A percentile compares a stretch with the other conserved stretches of the same genome.
phyloP scores from a whole-genome alignment of 2,797 vertebrate genomes.

The Sebastiscus tertius region DNA sequence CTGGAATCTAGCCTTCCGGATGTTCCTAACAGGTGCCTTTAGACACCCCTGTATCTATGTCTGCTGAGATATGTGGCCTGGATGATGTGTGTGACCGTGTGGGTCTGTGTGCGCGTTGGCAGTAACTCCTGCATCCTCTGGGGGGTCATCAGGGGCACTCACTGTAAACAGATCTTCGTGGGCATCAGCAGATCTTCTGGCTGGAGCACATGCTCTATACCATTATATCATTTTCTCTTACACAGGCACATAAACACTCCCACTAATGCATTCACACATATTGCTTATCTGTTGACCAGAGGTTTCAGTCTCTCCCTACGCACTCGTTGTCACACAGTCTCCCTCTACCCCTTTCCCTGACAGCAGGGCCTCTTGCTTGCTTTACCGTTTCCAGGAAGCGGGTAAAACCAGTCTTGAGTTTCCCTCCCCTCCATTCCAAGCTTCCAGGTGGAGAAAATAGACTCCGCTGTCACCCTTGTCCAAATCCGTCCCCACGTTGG shows the following conservation, averaged over 20 bases:
- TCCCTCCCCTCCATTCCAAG: slow-evolving; percentile 72
- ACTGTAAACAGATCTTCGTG: slow-evolving; percentile 80
- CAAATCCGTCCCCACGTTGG: slow-evolving; percentile 77
- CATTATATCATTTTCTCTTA: slow-evolving; percentile 59
- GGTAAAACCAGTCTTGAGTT: slow-evolving; percentile 82
- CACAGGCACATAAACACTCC: slow-evolving; percentile 48
- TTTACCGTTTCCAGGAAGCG: slow-evolving; percentile 80
- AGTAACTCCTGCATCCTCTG: slow-evolving; percentile 63
- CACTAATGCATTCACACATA: slow-evolving; percentile 49
- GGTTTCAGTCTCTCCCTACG: slow-evolving; percentile 10
- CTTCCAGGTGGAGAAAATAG: slow-evolving; percentile 85
- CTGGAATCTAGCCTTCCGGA: slow-evolving; percentile 56
- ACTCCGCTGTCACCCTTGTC: slow-evolving; percentile 75
- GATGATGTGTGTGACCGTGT: slow-evolving; percentile 31
- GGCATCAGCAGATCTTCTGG: slow-evolving; percentile 71
- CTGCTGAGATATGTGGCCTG: slow-evolving; percentile 64
- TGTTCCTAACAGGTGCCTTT: slow-evolving; percentile 72
- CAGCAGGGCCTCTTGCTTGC: slow-evolving; percentile 64
- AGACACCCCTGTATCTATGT: slow-evolving; percentile 67
- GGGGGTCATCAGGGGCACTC: slow-evolving; percentile 68
- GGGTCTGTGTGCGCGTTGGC: slow-evolving; percentile 55
- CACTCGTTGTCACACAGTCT: slow-evolving; percentile 28
- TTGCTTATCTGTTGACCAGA: slow-evolving; percentile 53
- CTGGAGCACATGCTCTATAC: slow-evolving; percentile 54
- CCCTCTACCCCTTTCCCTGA: slow-evolving; percentile 53